Evolutionary conservation across 92 coral and sea anemone species (phyloP), one percentile per base, ranked within the genome.

Genomic region (Heteractis magnifica): DNA sequence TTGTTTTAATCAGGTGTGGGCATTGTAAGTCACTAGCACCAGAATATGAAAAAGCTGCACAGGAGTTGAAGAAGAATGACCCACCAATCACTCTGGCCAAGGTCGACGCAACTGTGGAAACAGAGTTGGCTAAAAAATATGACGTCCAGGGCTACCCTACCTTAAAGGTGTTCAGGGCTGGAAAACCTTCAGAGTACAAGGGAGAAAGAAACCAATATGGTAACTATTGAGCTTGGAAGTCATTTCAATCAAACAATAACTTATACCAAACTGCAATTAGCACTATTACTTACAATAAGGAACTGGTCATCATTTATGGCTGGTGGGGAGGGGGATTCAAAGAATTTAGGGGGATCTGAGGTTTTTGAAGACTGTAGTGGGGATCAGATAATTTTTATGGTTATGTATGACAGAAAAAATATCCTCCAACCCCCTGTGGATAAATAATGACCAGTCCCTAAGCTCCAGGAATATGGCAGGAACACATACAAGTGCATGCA

Each of bases 21-120:
- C 99, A 96, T 81, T 96, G 99, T 76, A 96, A 96, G 78, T 82
- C 84, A 23, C 98, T 96, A 65, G 99, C 99, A 7, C 99, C 99
- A 72, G 98, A 92, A 78, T 94, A 94, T 49, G 99, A 96, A 84
- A 96, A 94, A 79, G 99, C 98, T 18, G 99, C 99, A 78, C 92
- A 96, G 72, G 87, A 90, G 64, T 78, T 96, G 72, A 85, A 96
- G 71, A 82, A 89, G 23, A 87, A 94, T 89, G 95, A 96, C 78
- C 99, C 99, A 74, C 98, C 99, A 65, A 96, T 96, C 79, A 84
- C 86, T 19, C 89, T 96, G 85, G 99, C 98, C 62, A 94, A 92
- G 80, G 99, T 96, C 18, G 98, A 96, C 84, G 98, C 98, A 2
- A 94, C 97, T 21, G 78, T 76, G 16, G 98, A 92, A 14, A 0